Base-by-base conservation (phyloP, 2,113 vertebrate genomes). In the Lycocorax pyrrhopterus region DNA sequence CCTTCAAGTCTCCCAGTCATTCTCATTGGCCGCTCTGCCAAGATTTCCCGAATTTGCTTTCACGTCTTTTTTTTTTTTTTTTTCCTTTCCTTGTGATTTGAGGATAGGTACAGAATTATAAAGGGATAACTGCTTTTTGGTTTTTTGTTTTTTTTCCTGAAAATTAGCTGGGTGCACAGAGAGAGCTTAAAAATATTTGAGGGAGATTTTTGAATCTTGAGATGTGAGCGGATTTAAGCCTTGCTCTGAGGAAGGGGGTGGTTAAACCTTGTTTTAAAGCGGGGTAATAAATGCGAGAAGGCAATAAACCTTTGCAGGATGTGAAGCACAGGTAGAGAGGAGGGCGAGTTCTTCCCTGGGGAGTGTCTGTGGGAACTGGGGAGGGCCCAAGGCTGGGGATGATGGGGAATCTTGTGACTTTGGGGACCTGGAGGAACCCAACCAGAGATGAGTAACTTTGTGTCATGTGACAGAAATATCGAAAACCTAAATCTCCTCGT, bases 381-480 rank as follows among this genome's bases (percentile, higher is more conserved):
- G 60, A 86, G 68, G 81, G 76, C 77, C 82, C 43, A 27, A 75
- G 83, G 76, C 83, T 73, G 59, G 79, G 85, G 87, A 51, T 92
- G 93, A 91, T 77, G 47, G 84, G 74, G 75, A 84, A 84, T 89
- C 97, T 89, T 96, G 96, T 96, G 97, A 97, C 95, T 97, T 93
- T 73, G 49, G 92, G 75, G 94, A 84, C 90, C 77, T 85, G 80
- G 26, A 44, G 89, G 80, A 96, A 60, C 85, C 77, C 60, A 7
- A 85, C 37, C 90, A 77, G 84, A 59, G 56, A 55, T 96, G 93
- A 97, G 96, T 93, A 95, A 95, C 73, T 95, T 97, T 5, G 51
- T 66, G 92, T 95, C 96, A 88, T 86, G 87, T 92, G 93, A 94
- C 84, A 93, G 95, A 87, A 89, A 47, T 47, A 78, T 33, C 15